phyloP scores from a whole-genome alignment of 2,797 vertebrate genomes.

The Alauda arvensis region DNA sequence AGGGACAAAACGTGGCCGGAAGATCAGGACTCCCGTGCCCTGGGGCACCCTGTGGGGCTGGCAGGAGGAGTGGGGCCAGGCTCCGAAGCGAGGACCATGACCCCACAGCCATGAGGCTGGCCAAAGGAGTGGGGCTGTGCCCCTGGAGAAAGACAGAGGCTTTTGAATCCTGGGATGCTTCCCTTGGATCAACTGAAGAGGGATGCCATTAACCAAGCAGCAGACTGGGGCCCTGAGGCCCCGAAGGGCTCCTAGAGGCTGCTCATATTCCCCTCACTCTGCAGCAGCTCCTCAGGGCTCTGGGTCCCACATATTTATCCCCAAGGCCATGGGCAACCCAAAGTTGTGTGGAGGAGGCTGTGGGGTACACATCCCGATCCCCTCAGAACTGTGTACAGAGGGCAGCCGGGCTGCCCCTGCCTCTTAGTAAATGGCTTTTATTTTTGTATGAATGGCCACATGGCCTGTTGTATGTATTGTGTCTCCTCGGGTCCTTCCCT shows the following conservation, averaged over 20 bases:
- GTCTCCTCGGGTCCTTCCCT: background rate
- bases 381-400: background rate
- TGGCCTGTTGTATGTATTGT: constrained; percentile 23
- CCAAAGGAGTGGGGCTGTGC: constrained; percentile 24
- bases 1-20: constrained; percentile 18
- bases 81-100: background rate
- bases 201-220: background rate
- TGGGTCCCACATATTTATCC: background rate
- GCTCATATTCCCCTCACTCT: background rate
- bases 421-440: constrained; percentile 56
- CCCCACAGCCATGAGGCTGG: background rate
- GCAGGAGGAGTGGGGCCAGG: background rate
- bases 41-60: background rate
- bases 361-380: background rate
- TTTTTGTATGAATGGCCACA: constrained; percentile 31
- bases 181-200: background rate
- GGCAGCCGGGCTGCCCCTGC: constrained; percentile 52
- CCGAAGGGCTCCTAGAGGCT: background rate
- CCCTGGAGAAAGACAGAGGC: background rate
- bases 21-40: background rate
- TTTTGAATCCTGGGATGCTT: background rate
- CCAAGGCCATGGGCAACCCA: background rate
- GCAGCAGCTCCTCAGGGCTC: background rate
- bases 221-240: background rate
- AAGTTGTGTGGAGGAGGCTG: background rate